Base-by-base conservation (phyloP, 35 echinoderm and acorn worm species). In the Eucidaris tribuloides region DNA sequence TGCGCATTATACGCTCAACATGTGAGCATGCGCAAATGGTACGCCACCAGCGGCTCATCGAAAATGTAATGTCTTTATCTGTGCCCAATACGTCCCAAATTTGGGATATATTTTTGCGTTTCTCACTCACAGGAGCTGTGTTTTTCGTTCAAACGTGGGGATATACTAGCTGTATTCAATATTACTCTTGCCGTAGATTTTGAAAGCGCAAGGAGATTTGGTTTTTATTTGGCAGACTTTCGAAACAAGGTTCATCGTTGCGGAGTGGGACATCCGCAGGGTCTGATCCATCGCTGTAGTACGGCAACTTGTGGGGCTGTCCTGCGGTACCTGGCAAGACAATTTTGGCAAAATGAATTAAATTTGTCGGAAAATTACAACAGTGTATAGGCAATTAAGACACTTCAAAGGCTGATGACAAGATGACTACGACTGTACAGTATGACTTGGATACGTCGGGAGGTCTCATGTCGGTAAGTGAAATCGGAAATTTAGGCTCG, bases 371-470 rank as follows among this genome's bases (percentile, higher is more conserved):
- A n/a, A n/a, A n/a, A n/a, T n/a, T n/a, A n/a, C n/a, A n/a, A n/a
- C n/a, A n/a, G n/a, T n/a, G n/a, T n/a, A n/a, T n/a, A n/a, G n/a
- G 15, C 61, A 64, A 64, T 5, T 5, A 64, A 27, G 28, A 31
- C 28, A 64, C 27, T 32, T 13, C 28, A 27, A 64, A 32, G 37
- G 28, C 61, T 32, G 37, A 74, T 41, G 11, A 20, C 15, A 20
- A 44, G 38, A 74, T 74, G 68, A 40, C 68, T 74, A 99, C 91
- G 55, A 89, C 96, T 20, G 87, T 99, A 36, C 85, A 89, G 48
- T 93, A 99, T 82, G 96, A 99, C 42, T 78, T 93, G 87, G 96
- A 99, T 40, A 99, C 96, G 27, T 99, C 96, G 61, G 96, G 96
- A 40, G 96, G 96, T 29, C 84, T 99, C 31, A 99, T 99, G 96